Evolutionary conservation across 2,888 invertebrate genomes (phyloP).

Genomic region (Nebria brevicollis): DNA sequence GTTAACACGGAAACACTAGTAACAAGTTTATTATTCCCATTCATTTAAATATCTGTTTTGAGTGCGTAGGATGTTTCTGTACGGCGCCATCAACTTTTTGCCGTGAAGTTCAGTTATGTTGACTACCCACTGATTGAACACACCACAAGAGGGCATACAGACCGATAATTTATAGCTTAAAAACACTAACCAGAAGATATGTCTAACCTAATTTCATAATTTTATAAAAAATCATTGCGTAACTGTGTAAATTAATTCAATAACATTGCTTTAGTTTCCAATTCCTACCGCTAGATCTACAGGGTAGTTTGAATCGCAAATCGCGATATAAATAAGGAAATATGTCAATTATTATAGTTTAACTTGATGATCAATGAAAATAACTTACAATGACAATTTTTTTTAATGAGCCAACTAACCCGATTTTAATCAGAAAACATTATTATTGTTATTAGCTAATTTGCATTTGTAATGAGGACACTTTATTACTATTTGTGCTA

Average conservation of each 20-base stretch:
- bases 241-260: too few relatives aligned
- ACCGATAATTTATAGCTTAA: neutral
- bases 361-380: too few relatives aligned
- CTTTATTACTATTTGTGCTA: neutral
- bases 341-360: too few relatives aligned
- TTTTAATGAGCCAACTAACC: too few relatives aligned
- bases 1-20: neutral
- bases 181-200: neutral
- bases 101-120: neutral
- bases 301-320: too few relatives aligned
- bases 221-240: neutral
- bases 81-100: neutral
- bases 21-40: neutral
- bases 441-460: neutral
- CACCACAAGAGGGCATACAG: neutral
- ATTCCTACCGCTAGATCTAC: too few relatives aligned
- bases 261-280: too few relatives aligned
- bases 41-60: neutral
- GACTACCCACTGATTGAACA: neutral
- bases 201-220: neutral
- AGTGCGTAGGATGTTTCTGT: neutral
- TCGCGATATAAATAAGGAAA: too few relatives aligned
- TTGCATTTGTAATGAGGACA: slow-evolving; percentile 3
- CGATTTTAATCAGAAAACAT: neutral
- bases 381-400: too few relatives aligned